phyloP scores from a whole-genome alignment of 92 coral and sea anemone genomes.

The Umimayanthus kanabou region DNA sequence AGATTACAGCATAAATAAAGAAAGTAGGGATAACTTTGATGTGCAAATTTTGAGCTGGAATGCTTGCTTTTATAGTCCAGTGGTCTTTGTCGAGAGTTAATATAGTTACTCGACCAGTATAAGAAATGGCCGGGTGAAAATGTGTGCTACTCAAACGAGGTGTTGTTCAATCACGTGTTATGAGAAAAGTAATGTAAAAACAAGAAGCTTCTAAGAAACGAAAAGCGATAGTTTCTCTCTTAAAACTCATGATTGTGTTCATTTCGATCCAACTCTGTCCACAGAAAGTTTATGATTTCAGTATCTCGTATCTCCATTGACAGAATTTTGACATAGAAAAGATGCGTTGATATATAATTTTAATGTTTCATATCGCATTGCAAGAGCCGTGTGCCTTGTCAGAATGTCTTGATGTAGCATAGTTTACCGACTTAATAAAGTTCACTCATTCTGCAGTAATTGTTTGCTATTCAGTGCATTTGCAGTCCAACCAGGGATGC shows the following conservation, averaged over 20 bases:
- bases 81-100: too few species aligned
- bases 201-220: not conserved
- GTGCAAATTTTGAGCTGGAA: too few species aligned
- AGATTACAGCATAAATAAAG: too few species aligned
- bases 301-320: not conserved
- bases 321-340: not conserved
- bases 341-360: not conserved
- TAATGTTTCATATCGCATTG: not conserved
- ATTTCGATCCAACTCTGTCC: not conserved
- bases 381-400: not conserved
- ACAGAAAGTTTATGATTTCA: not conserved
- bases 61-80: too few species aligned
- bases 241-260: not conserved
- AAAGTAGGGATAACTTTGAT: too few species aligned
- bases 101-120: too few species aligned
- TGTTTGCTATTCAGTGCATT: too few species aligned
- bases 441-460: too few species aligned
- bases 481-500: too few species aligned
- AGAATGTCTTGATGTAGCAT: conserved; percentile 2
- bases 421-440: not conserved
- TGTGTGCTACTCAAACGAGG: too few species aligned
- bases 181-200: not conserved
- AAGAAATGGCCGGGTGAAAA: too few species aligned
- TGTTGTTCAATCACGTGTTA: too few species aligned
- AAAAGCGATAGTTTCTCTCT: not conserved